Percentiles rank a stretch among this genome's conserved stretches.
phyloP scores from a whole-genome alignment of 2,113 vertebrate genomes.

The Nymphicus hollandicus region DNA sequence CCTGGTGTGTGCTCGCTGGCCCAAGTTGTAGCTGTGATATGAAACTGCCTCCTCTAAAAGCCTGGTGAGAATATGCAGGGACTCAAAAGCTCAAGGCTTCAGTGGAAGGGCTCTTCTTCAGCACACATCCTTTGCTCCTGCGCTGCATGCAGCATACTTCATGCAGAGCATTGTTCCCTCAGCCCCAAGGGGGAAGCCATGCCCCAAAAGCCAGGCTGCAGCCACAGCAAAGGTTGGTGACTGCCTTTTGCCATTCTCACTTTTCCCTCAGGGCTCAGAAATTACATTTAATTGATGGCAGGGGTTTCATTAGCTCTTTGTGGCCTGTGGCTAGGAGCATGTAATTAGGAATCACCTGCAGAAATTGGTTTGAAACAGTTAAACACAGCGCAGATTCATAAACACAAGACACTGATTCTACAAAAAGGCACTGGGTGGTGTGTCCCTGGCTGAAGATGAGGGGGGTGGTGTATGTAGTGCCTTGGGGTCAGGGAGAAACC shows the following conservation, averaged over 20 bases:
- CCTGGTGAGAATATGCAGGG: neutral
- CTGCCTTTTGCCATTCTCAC: neutral
- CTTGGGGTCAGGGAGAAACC: neutral
- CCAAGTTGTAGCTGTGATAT: neutral
- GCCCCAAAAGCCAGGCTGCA: neutral
- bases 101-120: neutral
- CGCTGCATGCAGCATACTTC: accelerated
- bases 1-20: neutral
- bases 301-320: slow-evolving; percentile 14
- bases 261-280: neutral
- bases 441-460: neutral
- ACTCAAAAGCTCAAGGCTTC: neutral
- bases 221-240: neutral
- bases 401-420: neutral
- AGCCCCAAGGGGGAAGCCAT: neutral
- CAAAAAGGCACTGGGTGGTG: neutral
- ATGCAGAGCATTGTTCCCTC: accelerated
- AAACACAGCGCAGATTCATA: neutral
- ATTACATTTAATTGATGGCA: slow-evolving; percentile 10
- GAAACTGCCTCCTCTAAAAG: neutral
- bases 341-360: slow-evolving; percentile 20
- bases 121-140: accelerated
- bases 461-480: accelerated
- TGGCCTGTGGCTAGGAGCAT: neutral
- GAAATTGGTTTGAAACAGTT: slow-evolving; percentile 53